Evolutionary conservation across 2,888 invertebrate species (phyloP).

Genomic region (Pseudoips prasinana): DNA sequence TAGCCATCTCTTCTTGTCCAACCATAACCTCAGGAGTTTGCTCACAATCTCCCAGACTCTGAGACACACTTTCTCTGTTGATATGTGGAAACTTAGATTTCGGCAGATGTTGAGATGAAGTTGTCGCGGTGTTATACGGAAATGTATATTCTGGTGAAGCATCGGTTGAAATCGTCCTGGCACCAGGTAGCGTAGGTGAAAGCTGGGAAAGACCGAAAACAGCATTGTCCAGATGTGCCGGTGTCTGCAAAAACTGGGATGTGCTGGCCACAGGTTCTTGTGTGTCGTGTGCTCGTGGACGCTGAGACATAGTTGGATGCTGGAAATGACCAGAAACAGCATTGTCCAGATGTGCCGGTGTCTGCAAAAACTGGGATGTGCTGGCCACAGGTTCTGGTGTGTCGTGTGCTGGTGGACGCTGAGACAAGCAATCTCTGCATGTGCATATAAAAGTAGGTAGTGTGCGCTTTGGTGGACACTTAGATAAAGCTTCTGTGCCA

Average conservation of each 20-base stretch:
- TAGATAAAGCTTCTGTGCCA: too few species aligned
- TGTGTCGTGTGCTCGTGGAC: too few species aligned
- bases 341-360: too few species aligned
- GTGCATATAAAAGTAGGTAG: too few species aligned
- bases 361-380: conserved; percentile 10
- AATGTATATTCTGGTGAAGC: conserved; percentile 7
- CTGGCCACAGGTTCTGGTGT: too few species aligned
- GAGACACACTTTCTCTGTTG: conserved; percentile 8
- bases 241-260: too few species aligned
- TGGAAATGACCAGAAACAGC: conserved; percentile 8
- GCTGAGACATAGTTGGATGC: conserved; percentile 8
- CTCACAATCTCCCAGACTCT: conserved; percentile 9
- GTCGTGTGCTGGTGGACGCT: conserved; percentile 6
- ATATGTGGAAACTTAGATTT: conserved; percentile 9
- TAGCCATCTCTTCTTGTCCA: too few species aligned
- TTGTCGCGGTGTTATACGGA: conserved; percentile 10
- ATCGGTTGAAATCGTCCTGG: conserved; percentile 9
- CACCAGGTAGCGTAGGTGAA: too few species aligned
- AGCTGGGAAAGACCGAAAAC: too few species aligned
- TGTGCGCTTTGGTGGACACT: too few species aligned
- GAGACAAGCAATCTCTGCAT: conserved; percentile 9
- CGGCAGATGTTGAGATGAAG: conserved; percentile 8
- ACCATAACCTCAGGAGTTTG: conserved; percentile 9
- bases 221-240: too few species aligned
- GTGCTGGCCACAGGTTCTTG: too few species aligned